Evolutionary conservation across 2,888 invertebrate genomes (phyloP).

Genomic region (Troilus luridus): DNA sequence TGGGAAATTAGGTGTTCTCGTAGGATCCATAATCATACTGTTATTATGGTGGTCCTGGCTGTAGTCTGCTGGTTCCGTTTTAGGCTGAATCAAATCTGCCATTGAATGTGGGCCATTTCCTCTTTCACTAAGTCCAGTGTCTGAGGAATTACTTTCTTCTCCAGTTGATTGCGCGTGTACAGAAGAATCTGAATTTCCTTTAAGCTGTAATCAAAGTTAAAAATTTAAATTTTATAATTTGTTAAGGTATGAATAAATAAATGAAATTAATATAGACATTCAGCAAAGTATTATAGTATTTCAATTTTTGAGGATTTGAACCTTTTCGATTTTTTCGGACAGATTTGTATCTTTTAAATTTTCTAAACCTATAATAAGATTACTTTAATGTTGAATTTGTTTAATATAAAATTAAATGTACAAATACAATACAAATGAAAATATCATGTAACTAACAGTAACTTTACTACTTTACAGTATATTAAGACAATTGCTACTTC

Average conservation of each 20-base stretch:
- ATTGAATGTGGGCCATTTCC: constrained; percentile 64
- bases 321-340: too few species aligned
- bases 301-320: too few species aligned
- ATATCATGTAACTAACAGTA: too few species aligned
- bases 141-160: constrained; percentile 88
- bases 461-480: too few species aligned
- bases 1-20: constrained; percentile 82
- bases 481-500: too few species aligned
- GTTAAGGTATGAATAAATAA: constrained; percentile 8
- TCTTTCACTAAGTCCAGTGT: constrained; percentile 82
- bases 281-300: too few species aligned
- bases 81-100: constrained; percentile 76
- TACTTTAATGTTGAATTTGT: too few species aligned
- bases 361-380: too few species aligned
- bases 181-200: constrained; percentile 75
- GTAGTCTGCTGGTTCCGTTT: constrained; percentile 82
- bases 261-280: neutral
- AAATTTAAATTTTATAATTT: constrained; percentile 55
- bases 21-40: constrained; percentile 75
- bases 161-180: constrained; percentile 80
- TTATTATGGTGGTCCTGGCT: constrained; percentile 66
- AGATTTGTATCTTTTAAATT: too few species aligned
- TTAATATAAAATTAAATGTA: too few species aligned
- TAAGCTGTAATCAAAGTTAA: constrained; percentile 66
- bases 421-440: too few species aligned